Conservation (phyloP, 2,797 vertebrate species). For the Pseudocheirus occidentalis region DNA sequence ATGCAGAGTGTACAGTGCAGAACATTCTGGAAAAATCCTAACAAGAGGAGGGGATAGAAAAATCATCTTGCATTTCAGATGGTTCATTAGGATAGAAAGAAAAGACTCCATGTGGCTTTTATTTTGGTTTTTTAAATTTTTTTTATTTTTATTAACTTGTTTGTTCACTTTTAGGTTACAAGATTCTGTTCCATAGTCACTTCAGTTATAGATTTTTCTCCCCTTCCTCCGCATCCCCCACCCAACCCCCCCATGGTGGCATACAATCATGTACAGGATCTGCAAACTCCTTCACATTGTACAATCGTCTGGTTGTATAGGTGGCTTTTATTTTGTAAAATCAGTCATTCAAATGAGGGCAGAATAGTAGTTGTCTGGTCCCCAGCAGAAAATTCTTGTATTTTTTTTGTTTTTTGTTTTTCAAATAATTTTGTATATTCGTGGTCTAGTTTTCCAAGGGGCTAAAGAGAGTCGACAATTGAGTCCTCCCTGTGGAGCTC, state of each 20-base stretch:
- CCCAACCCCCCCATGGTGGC: too few relatives aligned
- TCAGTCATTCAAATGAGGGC: constrained; percentile 84
- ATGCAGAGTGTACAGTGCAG: constrained; percentile 74
- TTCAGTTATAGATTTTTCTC: too few relatives aligned
- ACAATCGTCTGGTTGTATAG: too few relatives aligned
- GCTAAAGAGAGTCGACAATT: constrained; percentile 78
- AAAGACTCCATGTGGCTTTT: constrained; percentile 76
- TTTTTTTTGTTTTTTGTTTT: constrained; percentile 53
- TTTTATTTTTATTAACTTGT: too few relatives aligned
- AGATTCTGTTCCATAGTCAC: too few relatives aligned
- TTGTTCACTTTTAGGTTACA: too few relatives aligned
- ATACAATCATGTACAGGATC: too few relatives aligned
- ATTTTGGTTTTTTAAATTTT: too few relatives aligned
- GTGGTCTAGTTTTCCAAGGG: constrained; percentile 73
- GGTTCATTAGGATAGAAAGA: constrained; percentile 73
- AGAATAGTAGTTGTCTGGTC: constrained; percentile 49
- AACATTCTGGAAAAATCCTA: constrained; percentile 76
- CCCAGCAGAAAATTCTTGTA: constrained; percentile 78
- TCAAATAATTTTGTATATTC: constrained; percentile 75
- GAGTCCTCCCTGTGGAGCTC: constrained; percentile 79
- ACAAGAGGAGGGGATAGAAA: constrained; percentile 77
- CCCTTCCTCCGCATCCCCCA: too few relatives aligned
- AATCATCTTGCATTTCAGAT: constrained; percentile 82
- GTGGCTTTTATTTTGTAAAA: constrained; percentile 80
- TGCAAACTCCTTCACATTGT: too few relatives aligned